A percentile compares a stretch with the other conserved stretches of the same genome.
Conservation (phyloP, 2,113 vertebrate species). For the Connochaetes taurinus region DNA sequence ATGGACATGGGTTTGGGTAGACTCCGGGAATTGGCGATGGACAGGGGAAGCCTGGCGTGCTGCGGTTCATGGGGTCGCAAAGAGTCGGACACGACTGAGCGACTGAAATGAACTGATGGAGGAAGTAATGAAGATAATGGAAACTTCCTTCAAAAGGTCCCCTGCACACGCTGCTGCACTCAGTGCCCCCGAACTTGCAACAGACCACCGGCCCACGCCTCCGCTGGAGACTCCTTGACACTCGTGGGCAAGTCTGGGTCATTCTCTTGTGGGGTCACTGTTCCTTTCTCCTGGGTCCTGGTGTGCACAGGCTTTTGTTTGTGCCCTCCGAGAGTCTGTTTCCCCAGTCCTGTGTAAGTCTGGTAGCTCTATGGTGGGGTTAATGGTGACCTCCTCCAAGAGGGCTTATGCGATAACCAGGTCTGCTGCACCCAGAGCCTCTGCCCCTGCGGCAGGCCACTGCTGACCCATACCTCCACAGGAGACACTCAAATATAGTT, state of each 20-base stretch:
- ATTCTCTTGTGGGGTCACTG: background rate
- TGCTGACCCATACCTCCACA: background rate
- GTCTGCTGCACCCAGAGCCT: background rate
- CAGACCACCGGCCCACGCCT: background rate
- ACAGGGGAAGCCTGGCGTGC: background rate
- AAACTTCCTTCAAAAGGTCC: background rate
- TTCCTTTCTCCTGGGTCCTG: background rate
- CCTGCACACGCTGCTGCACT: background rate
- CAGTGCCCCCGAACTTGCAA: background rate
- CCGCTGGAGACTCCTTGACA: background rate
- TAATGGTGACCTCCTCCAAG: background rate
- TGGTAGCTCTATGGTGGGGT: background rate
- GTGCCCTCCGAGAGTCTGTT: background rate
- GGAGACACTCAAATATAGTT: background rate
- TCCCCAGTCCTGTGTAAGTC: background rate
- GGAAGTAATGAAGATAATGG: background rate
- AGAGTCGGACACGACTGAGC: fast-evolving
- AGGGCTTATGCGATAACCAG: background rate
- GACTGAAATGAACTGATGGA: background rate
- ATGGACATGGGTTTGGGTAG: background rate
- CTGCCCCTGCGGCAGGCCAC: background rate
- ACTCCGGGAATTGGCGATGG: background rate
- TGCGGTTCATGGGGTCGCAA: fast-evolving
- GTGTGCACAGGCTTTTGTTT: background rate
- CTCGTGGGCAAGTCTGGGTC: background rate